Evolutionary conservation across 2,113 vertebrate species (phyloP), one percentile per base, ranked within the genome.

Genomic region (Leucopsar rothschildi): DNA sequence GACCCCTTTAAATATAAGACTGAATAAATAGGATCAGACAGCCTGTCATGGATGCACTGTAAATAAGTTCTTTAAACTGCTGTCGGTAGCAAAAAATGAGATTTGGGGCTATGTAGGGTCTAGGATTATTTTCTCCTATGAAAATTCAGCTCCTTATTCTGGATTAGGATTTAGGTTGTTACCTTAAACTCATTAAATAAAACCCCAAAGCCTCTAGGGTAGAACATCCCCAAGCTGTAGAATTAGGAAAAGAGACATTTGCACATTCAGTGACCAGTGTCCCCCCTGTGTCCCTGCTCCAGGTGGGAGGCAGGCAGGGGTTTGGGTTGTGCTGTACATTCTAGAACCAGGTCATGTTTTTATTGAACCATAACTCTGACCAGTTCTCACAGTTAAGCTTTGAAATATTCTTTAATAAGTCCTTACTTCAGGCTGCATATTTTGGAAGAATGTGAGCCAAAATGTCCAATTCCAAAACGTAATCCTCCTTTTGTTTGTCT

Each of bases 11-110:
- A 93, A 68, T 66, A 14, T 2, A 28, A 60, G 79, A 39, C 93
- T 71, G 94, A 90, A 86, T 95, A 96, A 96, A 94, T 75, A 92
- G 82, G 93, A 97, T 96, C 90, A 95, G 96, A 94, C 95, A 95
- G 64, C 71, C 72, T 90, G 95, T 86, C 92, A 86, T 35, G 68
- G 86, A 49, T 44, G 23, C 53, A 59, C 82, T 73, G 87, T 83
- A 93, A 96, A 90, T 90, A 90, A 88, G 25, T 83, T 83, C 68
- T 77, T 83, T 87, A 93, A 95, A 95, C 29, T 94, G 92, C 92
- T 95, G 82, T 86, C 1, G 6, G n/a, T 68, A 80, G 95, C 90
- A 86, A 83, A 92, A 92, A 82, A 47, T 20, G 52, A 88, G 73
- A 95, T 95, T 27, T 63, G 60, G 71, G 82, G 15, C 65, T 82